phyloP scores from a whole-genome alignment of 1,140 invertebrate genomes.

The Babylonia areolata region DNA sequence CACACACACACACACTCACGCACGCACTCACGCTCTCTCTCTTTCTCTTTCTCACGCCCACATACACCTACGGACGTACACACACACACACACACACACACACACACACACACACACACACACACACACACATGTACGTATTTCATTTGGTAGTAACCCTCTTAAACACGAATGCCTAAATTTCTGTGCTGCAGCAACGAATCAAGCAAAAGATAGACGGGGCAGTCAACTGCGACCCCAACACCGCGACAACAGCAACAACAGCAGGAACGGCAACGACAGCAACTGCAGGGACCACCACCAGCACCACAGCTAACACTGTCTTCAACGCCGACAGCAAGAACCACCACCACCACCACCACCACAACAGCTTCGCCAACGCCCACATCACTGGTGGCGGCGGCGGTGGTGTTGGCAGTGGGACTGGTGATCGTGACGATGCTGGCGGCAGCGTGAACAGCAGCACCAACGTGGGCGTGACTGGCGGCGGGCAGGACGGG shows the following conservation, averaged over 20 bases:
- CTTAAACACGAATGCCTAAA: conserved; percentile 9
- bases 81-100: too few relatives aligned
- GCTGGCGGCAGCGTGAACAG: conserved; percentile 47
- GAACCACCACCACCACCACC: conserved; percentile 43
- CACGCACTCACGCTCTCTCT: too few relatives aligned
- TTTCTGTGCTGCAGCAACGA: conserved; percentile 57
- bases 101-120: too few relatives aligned
- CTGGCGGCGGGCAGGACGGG: conserved; percentile 47
- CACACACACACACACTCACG: too few relatives aligned
- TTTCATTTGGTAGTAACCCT: too few relatives aligned
- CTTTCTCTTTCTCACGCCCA: too few relatives aligned
- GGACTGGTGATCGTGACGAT: neutral
- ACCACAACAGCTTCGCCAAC: neutral
- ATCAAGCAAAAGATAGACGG: conserved; percentile 59
- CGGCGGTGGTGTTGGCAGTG: conserved; percentile 13
- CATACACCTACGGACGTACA: too few relatives aligned
- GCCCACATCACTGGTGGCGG: neutral
- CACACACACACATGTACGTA: too few relatives aligned
- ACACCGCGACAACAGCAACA: neutral
- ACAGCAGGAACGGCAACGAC: neutral
- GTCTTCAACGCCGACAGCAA: conserved; percentile 58
- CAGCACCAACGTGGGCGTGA: conserved; percentile 20
- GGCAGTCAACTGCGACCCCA: conserved; percentile 50
- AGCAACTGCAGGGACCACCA: neutral
- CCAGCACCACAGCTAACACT: conserved; percentile 43